Conservation (phyloP, 2,113 vertebrate species). For the Euleptes europaea region DNA sequence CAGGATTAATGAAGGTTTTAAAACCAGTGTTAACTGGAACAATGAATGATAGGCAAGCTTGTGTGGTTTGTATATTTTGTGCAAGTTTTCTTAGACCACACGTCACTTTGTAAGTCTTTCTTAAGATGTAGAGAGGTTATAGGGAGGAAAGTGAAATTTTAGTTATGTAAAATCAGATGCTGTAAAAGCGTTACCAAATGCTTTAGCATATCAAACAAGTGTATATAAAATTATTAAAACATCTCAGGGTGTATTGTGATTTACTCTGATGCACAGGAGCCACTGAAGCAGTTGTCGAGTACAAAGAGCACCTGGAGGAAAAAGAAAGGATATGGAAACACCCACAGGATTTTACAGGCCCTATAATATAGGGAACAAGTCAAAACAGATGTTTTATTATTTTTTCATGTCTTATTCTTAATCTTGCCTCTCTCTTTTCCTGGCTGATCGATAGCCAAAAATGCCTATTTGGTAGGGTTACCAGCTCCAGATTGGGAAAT, state of each 20-base stretch:
- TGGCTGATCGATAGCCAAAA: constrained; percentile 12
- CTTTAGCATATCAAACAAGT: constrained; percentile 78
- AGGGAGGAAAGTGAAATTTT: constrained; percentile 75
- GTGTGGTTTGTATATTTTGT: constrained; percentile 73
- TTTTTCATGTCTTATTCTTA: background rate
- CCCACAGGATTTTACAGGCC: constrained; percentile 64
- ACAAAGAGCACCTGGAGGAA: too few relatives aligned
- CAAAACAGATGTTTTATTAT: constrained; percentile 50
- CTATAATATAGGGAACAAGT: constrained; percentile 61
- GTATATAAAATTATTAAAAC: constrained; percentile 78
- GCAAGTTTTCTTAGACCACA: constrained; percentile 43
- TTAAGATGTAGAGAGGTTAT: constrained; percentile 70
- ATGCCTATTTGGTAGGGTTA: background rate
- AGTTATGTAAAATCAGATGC: constrained; percentile 78
- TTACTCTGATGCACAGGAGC: constrained; percentile 72
- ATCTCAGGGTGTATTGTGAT: constrained; percentile 76
- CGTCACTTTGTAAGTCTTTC: constrained; percentile 50
- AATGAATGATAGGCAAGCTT: constrained; percentile 68
- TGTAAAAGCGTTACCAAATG: constrained; percentile 90
- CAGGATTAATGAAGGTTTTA: constrained; percentile 82
- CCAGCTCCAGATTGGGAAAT: too few relatives aligned
- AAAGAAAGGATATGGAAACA: constrained; percentile 36
- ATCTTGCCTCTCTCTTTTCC: background rate
- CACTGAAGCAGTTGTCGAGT: constrained; percentile 62
- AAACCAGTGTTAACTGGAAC: constrained; percentile 79